These are phyloP conservation scores for Helicoverpa zea DNA, from an alignment of 1,140 invertebrate species.

Conservation along the genomic window DNA sequence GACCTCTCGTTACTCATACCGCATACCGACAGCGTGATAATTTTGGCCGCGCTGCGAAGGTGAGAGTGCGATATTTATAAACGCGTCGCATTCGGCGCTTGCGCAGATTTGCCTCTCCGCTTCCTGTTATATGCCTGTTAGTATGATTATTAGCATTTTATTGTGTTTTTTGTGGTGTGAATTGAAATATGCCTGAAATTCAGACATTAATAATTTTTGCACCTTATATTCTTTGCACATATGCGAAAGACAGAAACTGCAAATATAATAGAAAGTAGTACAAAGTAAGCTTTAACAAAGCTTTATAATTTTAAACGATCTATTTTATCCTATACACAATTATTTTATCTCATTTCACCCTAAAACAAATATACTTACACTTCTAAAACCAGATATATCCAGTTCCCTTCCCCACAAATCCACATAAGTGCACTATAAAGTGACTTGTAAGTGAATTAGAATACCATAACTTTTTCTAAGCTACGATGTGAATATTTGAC, in stretches of 20 bases:
- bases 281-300: background rate
- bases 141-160: conserved; percentile 4
- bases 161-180: background rate
- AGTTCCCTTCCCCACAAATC: conserved; percentile 1
- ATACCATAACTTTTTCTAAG: conserved; percentile 36
- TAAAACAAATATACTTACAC: background rate
- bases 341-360: background rate
- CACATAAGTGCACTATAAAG: conserved; percentile 21
- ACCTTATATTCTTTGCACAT: background rate
- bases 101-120: conserved; percentile 13
- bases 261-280: background rate
- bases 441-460: conserved; percentile 46
- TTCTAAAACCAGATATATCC: conserved; percentile 2
- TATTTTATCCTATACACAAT: too few relatives aligned
- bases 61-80: conserved; percentile 78
- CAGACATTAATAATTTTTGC: too few relatives aligned
- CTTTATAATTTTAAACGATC: too few relatives aligned
- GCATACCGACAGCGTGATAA: conserved; percentile 64
- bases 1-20: conserved; percentile 46
- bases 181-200: too few relatives aligned
- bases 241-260: too few relatives aligned
- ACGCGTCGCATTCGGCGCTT: conserved; percentile 59
- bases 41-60: conserved; percentile 75
- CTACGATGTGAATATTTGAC: conserved; percentile 46
- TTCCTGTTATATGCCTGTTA: conserved; percentile 43